Evolutionary conservation across 2,113 vertebrate genomes (phyloP).

Genomic region (Rhodinocichla rosea): DNA sequence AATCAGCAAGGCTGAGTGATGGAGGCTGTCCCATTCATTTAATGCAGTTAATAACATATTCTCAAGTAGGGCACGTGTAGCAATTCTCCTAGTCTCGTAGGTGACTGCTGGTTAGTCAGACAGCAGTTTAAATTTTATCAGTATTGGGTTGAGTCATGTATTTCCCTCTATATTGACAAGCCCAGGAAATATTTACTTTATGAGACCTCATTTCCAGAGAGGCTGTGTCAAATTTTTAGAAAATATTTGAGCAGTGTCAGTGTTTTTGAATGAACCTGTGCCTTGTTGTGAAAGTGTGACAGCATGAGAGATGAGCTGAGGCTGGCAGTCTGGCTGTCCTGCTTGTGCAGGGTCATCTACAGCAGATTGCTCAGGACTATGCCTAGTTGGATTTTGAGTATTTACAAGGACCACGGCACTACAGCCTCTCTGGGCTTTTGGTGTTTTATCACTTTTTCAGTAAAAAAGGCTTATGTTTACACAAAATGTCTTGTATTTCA

Average conservation of each 20-base stretch:
- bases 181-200: background rate
- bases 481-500: background rate
- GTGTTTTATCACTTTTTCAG: background rate
- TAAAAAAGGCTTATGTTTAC: background rate
- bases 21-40: background rate
- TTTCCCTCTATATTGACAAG: background rate
- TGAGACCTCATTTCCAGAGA: background rate
- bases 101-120: background rate
- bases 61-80: background rate
- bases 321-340: background rate
- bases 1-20: background rate
- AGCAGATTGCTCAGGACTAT: background rate
- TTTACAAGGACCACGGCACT: background rate
- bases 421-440: background rate
- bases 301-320: background rate
- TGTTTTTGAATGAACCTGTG: background rate
- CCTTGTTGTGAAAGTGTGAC: background rate
- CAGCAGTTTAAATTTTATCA: background rate
- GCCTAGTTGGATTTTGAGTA: background rate
- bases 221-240: background rate
- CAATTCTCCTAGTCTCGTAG: accelerated
- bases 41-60: background rate
- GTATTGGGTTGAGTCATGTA: background rate
- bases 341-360: background rate
- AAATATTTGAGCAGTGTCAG: background rate